These are phyloP conservation scores for Dromaius novaehollandiae DNA, from an alignment of 2,113 vertebrate species.

Conservation along the genomic window DNA sequence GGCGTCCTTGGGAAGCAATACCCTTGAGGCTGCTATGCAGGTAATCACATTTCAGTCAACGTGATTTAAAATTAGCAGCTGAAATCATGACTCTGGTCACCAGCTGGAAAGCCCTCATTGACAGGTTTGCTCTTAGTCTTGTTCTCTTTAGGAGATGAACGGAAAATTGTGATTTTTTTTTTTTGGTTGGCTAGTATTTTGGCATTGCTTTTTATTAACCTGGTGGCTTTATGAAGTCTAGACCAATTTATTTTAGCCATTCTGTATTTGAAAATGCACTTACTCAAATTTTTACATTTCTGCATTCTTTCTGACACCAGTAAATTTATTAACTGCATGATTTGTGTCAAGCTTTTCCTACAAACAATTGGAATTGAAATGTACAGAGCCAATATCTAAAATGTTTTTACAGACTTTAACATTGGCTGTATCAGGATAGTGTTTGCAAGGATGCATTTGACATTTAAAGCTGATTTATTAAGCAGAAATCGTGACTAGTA, in stretches of 20 bases:
- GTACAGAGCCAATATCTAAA: not conserved
- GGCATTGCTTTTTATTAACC: not conserved
- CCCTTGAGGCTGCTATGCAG: not conserved
- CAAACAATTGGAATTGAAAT: not conserved
- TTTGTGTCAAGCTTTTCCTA: not conserved
- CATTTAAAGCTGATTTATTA: not conserved
- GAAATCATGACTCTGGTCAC: not conserved
- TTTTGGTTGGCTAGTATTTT: not conserved
- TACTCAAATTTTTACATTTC: not conserved
- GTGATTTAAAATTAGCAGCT: not conserved
- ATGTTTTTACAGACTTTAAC: not conserved
- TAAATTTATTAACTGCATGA: not conserved
- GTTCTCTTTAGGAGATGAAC: not conserved
- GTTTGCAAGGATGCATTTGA: not conserved
- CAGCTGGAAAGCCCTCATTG: not conserved
- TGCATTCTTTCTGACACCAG: fast-evolving
- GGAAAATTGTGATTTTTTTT: not conserved
- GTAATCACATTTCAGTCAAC: not conserved
- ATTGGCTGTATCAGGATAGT: not conserved
- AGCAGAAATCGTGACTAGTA: not conserved
- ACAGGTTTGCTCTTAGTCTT: not conserved
- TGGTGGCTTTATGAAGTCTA: not conserved
- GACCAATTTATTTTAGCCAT: not conserved
- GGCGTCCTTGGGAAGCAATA: not conserved
- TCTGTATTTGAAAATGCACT: not conserved